A percentile compares a stretch with the other conserved stretches of the same genome.
Evolutionary conservation across 1,140 invertebrate species (phyloP).

Genomic region (Rhyacophila brunnea): DNA sequence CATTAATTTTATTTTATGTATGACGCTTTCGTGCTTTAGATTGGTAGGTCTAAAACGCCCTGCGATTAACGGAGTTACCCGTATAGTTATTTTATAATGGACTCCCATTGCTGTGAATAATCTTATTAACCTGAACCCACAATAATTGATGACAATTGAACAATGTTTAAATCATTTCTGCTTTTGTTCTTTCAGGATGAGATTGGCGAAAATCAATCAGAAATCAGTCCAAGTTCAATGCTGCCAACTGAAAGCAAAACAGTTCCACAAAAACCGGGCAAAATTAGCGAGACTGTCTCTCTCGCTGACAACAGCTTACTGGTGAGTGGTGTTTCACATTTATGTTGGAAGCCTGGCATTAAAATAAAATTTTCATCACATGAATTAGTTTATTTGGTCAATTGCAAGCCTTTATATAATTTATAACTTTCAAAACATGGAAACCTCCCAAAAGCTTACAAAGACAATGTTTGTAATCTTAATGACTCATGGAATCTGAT

Average conservation of each 20-base stretch:
- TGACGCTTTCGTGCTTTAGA: too few species aligned
- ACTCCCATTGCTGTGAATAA: too few species aligned
- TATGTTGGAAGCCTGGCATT: background rate
- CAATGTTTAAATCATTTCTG: background rate
- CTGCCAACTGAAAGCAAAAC: constrained; percentile 6
- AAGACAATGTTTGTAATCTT: too few species aligned
- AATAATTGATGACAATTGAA: background rate
- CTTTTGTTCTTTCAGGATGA: constrained; percentile 17
- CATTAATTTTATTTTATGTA: too few species aligned
- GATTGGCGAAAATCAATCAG: constrained; percentile 14
- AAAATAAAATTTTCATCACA: background rate
- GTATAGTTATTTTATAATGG: too few species aligned
- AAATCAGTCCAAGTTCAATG: background rate
- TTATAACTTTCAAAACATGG: background rate
- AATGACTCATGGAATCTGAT: too few species aligned
- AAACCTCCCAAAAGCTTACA: too few species aligned
- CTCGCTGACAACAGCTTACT: constrained; percentile 61
- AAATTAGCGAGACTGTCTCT: constrained; percentile 52
- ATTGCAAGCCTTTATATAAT: background rate
- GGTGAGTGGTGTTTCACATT: constrained; percentile 38
- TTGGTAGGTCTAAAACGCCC: too few species aligned
- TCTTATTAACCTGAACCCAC: too few species aligned
- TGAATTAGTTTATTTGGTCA: background rate
- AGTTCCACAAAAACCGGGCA: constrained; percentile 33
- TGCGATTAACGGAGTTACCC: too few species aligned